Evolutionary conservation across 2,888 invertebrate genomes (phyloP).

Genomic region (Selenia dentaria): DNA sequence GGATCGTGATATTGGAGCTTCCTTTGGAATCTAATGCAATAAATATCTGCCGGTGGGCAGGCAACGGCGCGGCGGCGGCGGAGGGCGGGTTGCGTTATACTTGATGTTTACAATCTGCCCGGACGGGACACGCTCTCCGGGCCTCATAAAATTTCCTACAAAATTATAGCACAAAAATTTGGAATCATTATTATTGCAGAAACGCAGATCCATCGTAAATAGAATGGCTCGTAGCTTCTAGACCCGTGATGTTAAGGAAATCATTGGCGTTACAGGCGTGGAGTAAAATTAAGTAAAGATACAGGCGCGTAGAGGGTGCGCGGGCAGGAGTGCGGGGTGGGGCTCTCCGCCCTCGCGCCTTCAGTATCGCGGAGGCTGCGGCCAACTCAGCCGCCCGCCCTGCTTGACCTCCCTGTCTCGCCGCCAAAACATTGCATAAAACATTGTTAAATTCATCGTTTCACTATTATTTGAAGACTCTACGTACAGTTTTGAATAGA

Average conservation of each 20-base stretch:
- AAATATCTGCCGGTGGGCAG: conserved; percentile 43
- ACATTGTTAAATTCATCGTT: conserved; percentile 24
- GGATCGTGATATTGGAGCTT: conserved; percentile 52
- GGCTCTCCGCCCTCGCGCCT: conserved; percentile 47
- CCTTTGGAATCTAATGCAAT: conserved; percentile 50
- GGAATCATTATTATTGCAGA: conserved; percentile 32
- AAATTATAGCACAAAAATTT: conserved; percentile 24
- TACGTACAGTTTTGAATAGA: not conserved
- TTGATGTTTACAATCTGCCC: conserved; percentile 48
- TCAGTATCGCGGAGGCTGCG: conserved; percentile 84
- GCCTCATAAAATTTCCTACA: conserved; percentile 32
- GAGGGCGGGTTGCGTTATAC: conserved; percentile 37
- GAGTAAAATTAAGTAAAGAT: conserved; percentile 75
- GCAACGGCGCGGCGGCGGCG: conserved; percentile 30
- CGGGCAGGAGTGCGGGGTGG: conserved; percentile 41
- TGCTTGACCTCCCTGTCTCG: conserved; percentile 45
- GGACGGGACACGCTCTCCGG: conserved; percentile 35
- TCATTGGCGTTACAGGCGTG: conserved; percentile 65
- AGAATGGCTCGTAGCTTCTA: conserved; percentile 41
- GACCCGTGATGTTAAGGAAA: conserved; percentile 60
- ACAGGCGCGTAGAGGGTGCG: conserved; percentile 57
- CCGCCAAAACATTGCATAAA: conserved; percentile 58
- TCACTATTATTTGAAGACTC: conserved; percentile 6
- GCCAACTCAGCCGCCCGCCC: conserved; percentile 68
- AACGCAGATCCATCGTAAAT: conserved; percentile 39